Base-by-base conservation (phyloP, 2,113 vertebrate genomes). In the Rhombomys opimus region DNA sequence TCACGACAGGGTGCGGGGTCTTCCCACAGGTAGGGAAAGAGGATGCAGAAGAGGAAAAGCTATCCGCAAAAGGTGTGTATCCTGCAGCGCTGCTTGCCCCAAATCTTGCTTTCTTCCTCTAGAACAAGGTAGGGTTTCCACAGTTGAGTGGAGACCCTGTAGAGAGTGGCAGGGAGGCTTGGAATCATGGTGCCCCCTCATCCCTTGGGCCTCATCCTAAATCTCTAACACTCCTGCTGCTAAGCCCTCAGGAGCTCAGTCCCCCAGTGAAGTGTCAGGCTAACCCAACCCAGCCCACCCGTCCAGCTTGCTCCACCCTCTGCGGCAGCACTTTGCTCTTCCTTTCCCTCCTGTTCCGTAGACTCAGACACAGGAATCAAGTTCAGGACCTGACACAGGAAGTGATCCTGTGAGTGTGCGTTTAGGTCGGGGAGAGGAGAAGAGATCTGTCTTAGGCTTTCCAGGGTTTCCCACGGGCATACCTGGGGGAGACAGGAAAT, bases 121-220 rank as follows among this genome's bases (percentile, higher is more conserved):
- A 6, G 38, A 14, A 10, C 27, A 52, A 73, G 38, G n/a, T 46
- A 3, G 17, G 82, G n/a, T 57, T 72, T 59, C 54, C 2, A 7
- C 17, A 23, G 73, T 57, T 25, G 25, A 46, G 27, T 63, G 10
- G 17, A 63, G 25, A 63, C 50, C 2, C 11, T 0, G 41, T 41
- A 46, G 17, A 3, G 8, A 9, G 50, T 38, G 50, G 18, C 63
- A 5, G n/a, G 76, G 67, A 30, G n/a, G 27, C 3, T 68, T 0
- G 11, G 2, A 18, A 68, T 17, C 27, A 50, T 0, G 6, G 13
- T 12, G 0, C 0, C 32, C 20, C 63, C 22, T 68, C 89, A 10
- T 15, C 57, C 46, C 77, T 59, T 12, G 35, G 2, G 22, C n/a
- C 54, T 46, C 50, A 54, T 1, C 4, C 54, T 59, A 32, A 0